Evolutionary conservation across 1,140 invertebrate species (phyloP).

Genomic region (Ceratina australensis): DNA sequence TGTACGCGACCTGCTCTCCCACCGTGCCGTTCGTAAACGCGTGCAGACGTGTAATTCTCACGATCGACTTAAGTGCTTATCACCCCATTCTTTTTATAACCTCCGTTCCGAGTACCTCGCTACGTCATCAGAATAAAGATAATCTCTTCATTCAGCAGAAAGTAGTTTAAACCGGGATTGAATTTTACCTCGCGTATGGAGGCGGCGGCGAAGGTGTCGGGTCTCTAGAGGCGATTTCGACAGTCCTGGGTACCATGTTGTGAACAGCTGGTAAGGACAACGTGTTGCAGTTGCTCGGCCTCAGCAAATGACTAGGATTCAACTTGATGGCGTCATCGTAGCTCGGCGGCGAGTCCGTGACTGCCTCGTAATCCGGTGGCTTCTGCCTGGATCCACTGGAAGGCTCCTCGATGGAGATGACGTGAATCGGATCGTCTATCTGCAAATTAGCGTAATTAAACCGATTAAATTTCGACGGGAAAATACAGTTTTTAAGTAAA

Average conservation of each 20-base stretch:
- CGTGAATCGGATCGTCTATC: conserved; percentile 84
- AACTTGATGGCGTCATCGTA: conserved; percentile 88
- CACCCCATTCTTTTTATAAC: neutral
- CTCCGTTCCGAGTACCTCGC: no score
- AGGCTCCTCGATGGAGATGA: conserved; percentile 82
- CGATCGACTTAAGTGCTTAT: neutral
- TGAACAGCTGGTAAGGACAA: conserved; percentile 53
- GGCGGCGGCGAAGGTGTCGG: conserved; percentile 69
- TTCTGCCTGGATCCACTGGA: conserved; percentile 80
- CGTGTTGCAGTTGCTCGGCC: conserved; percentile 63
- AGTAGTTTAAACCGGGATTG: neutral
- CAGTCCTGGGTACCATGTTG: conserved; percentile 60
- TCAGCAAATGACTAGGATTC: conserved; percentile 80
- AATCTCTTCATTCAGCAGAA: neutral
- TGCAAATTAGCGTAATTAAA: conserved; percentile 56
- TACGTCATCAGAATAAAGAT: neutral
- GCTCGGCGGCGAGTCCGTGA: conserved; percentile 84
- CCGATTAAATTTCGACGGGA: neutral
- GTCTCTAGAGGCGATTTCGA: conserved; percentile 61
- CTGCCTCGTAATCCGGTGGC: conserved; percentile 86
- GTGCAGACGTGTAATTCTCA: neutral
- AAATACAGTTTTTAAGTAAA: no score
- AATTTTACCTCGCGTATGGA: conserved; percentile 74
- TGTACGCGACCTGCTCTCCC: neutral
- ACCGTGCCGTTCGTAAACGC: no score